Evolutionary conservation across 2,888 invertebrate species (phyloP).

Genomic region (Xylocampa areola): DNA sequence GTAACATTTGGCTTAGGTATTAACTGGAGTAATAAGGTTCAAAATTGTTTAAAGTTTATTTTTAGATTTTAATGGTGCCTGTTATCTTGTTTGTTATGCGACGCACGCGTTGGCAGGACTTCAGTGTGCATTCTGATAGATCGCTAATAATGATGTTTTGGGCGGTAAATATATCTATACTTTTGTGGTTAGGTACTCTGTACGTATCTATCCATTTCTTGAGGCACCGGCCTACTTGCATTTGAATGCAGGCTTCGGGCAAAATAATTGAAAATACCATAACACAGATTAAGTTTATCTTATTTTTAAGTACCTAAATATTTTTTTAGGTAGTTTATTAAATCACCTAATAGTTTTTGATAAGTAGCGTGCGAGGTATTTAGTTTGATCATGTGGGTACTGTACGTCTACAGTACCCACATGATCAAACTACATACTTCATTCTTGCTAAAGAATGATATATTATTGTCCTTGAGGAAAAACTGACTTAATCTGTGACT

Average conservation of each 20-base stretch:
- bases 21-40: constrained; percentile 36
- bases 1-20: constrained; percentile 44
- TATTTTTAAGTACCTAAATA: no score
- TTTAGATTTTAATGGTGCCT: constrained; percentile 56
- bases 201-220: constrained; percentile 1
- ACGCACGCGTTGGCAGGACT: constrained; percentile 61
- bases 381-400: no score
- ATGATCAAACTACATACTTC: no score
- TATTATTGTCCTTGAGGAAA: no score
- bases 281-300: constrained; percentile 8
- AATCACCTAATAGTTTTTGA: no score
- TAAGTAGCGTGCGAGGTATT: no score
- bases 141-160: constrained; percentile 72
- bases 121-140: constrained; percentile 72
- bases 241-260: constrained; percentile 19
- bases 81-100: constrained; percentile 65
- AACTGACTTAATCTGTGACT: no score
- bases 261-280: constrained; percentile 11
- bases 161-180: constrained; percentile 58
- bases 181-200: constrained; percentile 34
- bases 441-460: no score
- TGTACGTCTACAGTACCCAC: no score
- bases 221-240: constrained; percentile 3
- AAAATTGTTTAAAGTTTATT: constrained; percentile 39
- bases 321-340: no score